These are phyloP conservation scores for Acipenser oxyrinchus DNA, from an alignment of 2,797 vertebrate species.

Conservation along the genomic window DNA sequence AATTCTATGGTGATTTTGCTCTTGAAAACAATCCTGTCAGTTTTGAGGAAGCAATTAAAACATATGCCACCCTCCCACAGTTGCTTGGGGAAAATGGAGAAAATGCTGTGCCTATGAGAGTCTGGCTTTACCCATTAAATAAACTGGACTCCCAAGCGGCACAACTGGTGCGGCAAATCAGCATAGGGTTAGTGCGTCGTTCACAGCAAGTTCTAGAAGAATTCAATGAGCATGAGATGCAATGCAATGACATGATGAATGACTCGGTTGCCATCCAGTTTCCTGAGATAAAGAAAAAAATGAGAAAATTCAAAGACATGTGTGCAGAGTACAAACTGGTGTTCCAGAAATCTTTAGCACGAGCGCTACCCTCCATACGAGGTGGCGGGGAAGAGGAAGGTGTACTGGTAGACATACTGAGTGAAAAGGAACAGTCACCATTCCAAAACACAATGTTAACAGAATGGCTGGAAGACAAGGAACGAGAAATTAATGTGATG, in stretches of 20 bases:
- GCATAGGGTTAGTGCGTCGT: neutral
- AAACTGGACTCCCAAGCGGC: constrained; percentile 13
- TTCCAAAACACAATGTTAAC: too few relatives aligned
- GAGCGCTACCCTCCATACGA: neutral
- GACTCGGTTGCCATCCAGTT: neutral
- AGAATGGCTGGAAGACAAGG: too few relatives aligned
- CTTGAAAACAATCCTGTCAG: constrained; percentile 12
- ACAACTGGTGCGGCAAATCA: constrained; percentile 16
- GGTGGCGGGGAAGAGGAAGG: constrained; percentile 4
- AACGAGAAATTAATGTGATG: too few relatives aligned
- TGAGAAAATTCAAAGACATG: constrained; percentile 1
- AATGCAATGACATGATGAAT: constrained; percentile 15
- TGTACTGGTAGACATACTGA: too few relatives aligned
- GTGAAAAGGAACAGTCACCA: too few relatives aligned
- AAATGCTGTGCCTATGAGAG: constrained; percentile 19
- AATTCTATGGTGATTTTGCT: constrained; percentile 15
- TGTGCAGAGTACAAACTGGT: constrained; percentile 8
- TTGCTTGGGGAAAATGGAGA: constrained; percentile 14
- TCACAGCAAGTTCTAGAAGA: constrained; percentile 9
- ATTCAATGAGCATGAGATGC: neutral
- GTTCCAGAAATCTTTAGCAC: constrained; percentile 19
- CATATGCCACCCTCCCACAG: constrained; percentile 12
- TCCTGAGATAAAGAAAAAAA: neutral
- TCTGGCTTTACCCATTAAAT: constrained; percentile 32
- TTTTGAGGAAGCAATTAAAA: constrained; percentile 13